Percentiles rank a stretch among this genome's conserved stretches.
Evolutionary conservation across 2,888 invertebrate genomes (phyloP).

Genomic region (Xylophagus ater): DNA sequence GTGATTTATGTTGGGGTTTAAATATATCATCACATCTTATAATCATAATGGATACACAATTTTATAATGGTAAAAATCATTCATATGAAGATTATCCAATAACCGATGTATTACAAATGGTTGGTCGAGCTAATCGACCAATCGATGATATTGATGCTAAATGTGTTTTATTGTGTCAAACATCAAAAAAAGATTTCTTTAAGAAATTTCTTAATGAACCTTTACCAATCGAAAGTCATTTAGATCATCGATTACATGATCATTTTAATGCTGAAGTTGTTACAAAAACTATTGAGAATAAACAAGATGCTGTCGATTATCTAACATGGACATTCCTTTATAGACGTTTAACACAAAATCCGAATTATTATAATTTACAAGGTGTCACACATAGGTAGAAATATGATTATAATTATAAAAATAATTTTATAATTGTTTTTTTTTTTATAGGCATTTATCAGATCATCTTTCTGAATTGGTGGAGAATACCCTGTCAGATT

Average conservation of each 20-base stretch:
- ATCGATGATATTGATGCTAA: constrained; percentile 85
- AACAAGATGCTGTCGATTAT: constrained; percentile 99
- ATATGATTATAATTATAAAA: neutral
- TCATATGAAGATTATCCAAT: constrained; percentile 97
- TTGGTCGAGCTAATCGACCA: constrained; percentile 91
- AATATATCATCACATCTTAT: constrained; percentile 87
- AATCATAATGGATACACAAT: constrained; percentile 93
- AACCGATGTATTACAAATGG: constrained; percentile 95
- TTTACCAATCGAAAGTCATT: constrained; percentile 91
- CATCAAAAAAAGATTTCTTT: constrained; percentile 96
- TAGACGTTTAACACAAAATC: constrained; percentile 93
- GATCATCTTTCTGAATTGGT: constrained; percentile 98
- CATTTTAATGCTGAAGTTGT: constrained; percentile 99
- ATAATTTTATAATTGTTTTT: neutral
- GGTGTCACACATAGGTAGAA: constrained; percentile 73
- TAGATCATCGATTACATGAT: constrained; percentile 96
- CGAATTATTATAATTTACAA: constrained; percentile 97
- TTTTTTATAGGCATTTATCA: constrained; percentile 67
- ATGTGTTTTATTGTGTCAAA: constrained; percentile 93
- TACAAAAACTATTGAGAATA: constrained; percentile 98
- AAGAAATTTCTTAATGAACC: constrained; percentile 97
- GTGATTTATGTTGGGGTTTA: constrained; percentile 87
- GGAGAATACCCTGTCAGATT: constrained; percentile 85
- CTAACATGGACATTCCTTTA: constrained; percentile 99
- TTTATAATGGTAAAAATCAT: constrained; percentile 70